phyloP scores from a whole-genome alignment of 2,797 vertebrate species.

The Bovichtus variegatus region DNA sequence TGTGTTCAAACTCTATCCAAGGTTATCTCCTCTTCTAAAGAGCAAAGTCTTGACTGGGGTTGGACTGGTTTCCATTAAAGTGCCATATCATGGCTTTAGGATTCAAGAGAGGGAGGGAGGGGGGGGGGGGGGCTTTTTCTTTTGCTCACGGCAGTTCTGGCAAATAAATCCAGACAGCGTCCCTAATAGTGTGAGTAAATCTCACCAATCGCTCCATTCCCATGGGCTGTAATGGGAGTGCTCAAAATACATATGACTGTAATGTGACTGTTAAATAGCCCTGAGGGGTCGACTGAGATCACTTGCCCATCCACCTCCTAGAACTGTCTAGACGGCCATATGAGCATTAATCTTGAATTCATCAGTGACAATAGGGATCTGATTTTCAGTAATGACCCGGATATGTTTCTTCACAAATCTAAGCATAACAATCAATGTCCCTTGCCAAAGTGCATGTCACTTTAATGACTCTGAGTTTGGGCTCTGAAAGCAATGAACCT shows the following conservation, averaged over 20 bases:
- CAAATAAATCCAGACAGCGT: conserved; percentile 70
- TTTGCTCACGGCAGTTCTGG: conserved; percentile 43
- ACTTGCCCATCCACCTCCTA: conserved; percentile 39
- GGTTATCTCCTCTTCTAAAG: conserved; percentile 57
- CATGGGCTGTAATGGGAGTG: conserved; percentile 62
- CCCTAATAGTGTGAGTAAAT: conserved; percentile 78
- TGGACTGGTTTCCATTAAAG: conserved; percentile 77
- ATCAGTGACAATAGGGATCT: conserved; percentile 44
- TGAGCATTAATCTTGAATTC: conserved; percentile 47
- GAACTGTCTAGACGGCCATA: conserved; percentile 40
- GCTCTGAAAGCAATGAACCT: conserved; percentile 12
- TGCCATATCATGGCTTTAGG: conserved; percentile 49
- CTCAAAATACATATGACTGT: conserved; percentile 62
- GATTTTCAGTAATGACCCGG: conserved; percentile 55
- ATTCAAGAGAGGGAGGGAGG: conserved; percentile 22
- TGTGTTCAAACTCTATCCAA: conserved; percentile 55
- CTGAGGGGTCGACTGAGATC: conserved; percentile 64
- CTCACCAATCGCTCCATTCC: conserved; percentile 66
- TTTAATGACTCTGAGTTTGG: conserved; percentile 31
- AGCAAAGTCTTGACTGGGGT: conserved; percentile 38
- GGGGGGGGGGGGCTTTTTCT: conserved; percentile 4
- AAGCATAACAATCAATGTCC: conserved; percentile 42
- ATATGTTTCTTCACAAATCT: conserved; percentile 47
- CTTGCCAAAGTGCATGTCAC: conserved; percentile 39
- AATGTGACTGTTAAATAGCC: conserved; percentile 72